These are phyloP conservation scores for Halcyon senegalensis DNA, from an alignment of 2,113 vertebrate species.

Conservation along the genomic window DNA sequence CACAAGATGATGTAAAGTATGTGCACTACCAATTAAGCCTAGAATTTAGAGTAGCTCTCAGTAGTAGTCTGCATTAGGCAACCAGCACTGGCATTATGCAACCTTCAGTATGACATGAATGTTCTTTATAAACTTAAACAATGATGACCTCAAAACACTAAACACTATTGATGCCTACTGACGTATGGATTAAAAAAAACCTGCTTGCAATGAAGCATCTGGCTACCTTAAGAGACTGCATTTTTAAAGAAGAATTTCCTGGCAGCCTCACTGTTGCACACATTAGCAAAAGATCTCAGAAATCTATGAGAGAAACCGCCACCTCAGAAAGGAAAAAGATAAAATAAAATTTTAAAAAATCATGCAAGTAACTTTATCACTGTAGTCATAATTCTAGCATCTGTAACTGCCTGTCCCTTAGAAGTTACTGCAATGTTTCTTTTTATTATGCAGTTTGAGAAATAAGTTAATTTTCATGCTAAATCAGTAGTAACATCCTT, in stretches of 20 bases:
- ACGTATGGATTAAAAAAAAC: not conserved
- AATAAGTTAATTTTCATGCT: not conserved
- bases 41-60: not conserved
- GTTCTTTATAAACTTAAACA: not conserved
- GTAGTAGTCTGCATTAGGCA: not conserved
- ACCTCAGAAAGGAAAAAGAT: not conserved
- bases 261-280: not conserved
- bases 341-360: not conserved
- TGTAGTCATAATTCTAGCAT: not conserved
- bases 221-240: not conserved
- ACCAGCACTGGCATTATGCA: not conserved
- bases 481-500: not conserved
- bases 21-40: not conserved
- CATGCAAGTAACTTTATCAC: not conserved
- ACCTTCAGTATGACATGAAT: not conserved
- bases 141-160: not conserved
- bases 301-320: not conserved
- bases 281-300: not conserved
- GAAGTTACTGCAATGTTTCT: not conserved
- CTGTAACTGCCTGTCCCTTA: not conserved
- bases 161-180: not conserved
- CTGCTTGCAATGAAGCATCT: not conserved
- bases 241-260: not conserved
- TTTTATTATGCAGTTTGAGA: not conserved
- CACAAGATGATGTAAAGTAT: not conserved